Conservation (phyloP, 2,888 invertebrate species). For the Synanthedon myopaeformis region DNA sequence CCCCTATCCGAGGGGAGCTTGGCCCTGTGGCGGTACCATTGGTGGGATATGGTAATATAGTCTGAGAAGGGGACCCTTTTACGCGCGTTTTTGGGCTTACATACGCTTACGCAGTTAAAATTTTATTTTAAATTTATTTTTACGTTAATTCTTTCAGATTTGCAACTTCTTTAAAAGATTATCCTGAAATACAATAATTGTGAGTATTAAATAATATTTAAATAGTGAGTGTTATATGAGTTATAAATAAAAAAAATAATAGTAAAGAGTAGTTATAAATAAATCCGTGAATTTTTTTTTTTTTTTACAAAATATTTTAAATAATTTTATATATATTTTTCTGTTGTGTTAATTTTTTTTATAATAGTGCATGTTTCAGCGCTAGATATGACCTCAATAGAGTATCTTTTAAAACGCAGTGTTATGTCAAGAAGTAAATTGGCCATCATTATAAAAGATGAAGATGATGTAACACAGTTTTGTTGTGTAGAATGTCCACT, state of each 20-base stretch:
- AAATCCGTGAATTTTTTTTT: not conserved
- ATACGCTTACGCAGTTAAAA: not conserved
- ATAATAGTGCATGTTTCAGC: conserved; percentile 11
- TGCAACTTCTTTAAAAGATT: no score
- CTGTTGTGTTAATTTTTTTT: not conserved
- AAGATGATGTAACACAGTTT: conserved; percentile 76
- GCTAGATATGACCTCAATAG: conserved; percentile 18
- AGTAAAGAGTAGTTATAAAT: not conserved
- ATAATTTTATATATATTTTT: not conserved
- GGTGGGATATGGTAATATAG: conserved; percentile 27
- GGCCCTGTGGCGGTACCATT: conserved; percentile 52
- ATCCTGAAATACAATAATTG: no score
- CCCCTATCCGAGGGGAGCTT: conserved; percentile 61
- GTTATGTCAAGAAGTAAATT: conserved; percentile 78
- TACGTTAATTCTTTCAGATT: not conserved
- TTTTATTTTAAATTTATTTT: not conserved
- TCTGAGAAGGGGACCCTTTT: conserved; percentile 19
- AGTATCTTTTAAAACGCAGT: conserved; percentile 33
- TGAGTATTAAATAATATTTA: not conserved
- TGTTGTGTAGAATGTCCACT: conserved; percentile 84
- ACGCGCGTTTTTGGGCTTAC: conserved; percentile 32
- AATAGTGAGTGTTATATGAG: not conserved
- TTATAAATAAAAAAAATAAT: not conserved
- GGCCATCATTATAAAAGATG: conserved; percentile 77
- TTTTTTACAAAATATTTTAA: not conserved